Evolutionary conservation across 2,797 vertebrate species (phyloP).

Genomic region (Diplodus sargus): DNA sequence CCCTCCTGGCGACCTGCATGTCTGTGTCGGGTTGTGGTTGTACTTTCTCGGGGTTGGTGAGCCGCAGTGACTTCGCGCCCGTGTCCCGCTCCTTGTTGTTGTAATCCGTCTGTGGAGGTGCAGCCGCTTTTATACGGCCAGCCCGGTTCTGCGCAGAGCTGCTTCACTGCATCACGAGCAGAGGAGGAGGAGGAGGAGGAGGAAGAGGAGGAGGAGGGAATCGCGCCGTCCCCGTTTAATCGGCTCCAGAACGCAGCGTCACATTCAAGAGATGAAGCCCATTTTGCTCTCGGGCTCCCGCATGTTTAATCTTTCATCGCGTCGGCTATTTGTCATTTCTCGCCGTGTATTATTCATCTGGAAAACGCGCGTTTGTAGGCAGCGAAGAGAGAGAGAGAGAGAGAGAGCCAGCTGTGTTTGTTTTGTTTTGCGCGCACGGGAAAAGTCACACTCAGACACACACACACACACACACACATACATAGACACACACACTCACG

Average conservation of each 20-base stretch:
- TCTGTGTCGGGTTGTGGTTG: background rate
- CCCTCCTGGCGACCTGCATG: conserved; percentile 77
- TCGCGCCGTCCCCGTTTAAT: conserved; percentile 80
- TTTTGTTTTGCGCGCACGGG: conserved; percentile 30
- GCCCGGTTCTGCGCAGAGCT: conserved; percentile 82
- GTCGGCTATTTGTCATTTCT: conserved; percentile 71
- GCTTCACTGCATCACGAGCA: conserved; percentile 82
- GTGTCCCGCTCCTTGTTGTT: conserved; percentile 78
- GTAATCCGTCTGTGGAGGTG: conserved; percentile 79
- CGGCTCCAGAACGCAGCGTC: conserved; percentile 68
- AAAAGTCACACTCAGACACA: conserved; percentile 4
- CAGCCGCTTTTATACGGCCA: conserved; percentile 86
- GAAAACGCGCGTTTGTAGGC: conserved; percentile 62
- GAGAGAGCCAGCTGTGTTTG: conserved; percentile 54
- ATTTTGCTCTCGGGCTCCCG: conserved; percentile 66
- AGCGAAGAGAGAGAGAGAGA: conserved; percentile 7
- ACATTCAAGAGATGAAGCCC: conserved; percentile 68
- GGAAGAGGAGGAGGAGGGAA: conserved; percentile 79
- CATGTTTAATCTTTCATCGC: conserved; percentile 76
- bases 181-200: conserved; percentile 74
- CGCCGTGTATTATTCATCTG: conserved; percentile 72
- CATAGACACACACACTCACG: background rate
- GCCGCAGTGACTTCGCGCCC: conserved; percentile 52
- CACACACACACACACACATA: background rate
- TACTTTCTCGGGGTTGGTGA: conserved; percentile 4